Conservation (phyloP, 2,888 invertebrate genomes). For the Euplagia quadripunctaria region DNA sequence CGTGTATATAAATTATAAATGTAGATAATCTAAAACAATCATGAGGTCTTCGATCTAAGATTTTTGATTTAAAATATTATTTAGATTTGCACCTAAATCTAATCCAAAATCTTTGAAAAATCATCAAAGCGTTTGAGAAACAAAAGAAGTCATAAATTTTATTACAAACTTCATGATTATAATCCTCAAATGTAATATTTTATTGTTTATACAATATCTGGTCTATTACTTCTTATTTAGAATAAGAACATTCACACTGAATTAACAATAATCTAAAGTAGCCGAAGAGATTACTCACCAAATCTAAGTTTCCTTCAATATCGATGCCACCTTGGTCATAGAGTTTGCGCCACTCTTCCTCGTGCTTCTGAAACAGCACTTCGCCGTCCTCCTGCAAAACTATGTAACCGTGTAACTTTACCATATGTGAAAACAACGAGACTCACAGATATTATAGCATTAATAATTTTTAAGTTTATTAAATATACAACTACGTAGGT, state of each 20-base stretch:
- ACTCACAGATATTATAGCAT: background rate
- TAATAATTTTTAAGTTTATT: background rate
- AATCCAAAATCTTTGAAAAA: too few relatives aligned
- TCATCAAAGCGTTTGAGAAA: too few relatives aligned
- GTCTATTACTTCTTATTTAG: too few relatives aligned
- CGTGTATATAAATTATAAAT: too few relatives aligned
- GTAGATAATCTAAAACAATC: too few relatives aligned
- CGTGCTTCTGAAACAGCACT: conserved; percentile 79
- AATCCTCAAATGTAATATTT: too few relatives aligned
- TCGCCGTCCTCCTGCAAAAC: conserved; percentile 83
- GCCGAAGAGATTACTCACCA: conserved; percentile 66
- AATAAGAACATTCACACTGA: background rate
- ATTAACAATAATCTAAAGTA: background rate
- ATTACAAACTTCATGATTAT: too few relatives aligned
- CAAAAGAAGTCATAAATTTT: too few relatives aligned
- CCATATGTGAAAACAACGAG: conserved; percentile 32
- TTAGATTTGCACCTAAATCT: too few relatives aligned
- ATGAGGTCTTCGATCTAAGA: too few relatives aligned
- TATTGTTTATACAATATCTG: too few relatives aligned
- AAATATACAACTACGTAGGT: background rate
- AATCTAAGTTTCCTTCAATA: conserved; percentile 81
- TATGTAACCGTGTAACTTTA: conserved; percentile 65
- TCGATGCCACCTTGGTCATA: conserved; percentile 83
- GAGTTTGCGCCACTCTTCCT: conserved; percentile 80
- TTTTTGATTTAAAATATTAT: too few relatives aligned